Evolutionary conservation across 1,140 invertebrate species (phyloP).

Genomic region (Caenorhabditis elegans): WBcel235 BX284604.4:6332501-6333000

Average conservation of each 20-base stretch:
- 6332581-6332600: not conserved
- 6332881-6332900: conserved; percentile 1
- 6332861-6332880: conserved; percentile 14
- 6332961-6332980: not conserved
- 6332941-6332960: not conserved
- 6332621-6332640: conserved; percentile 22
- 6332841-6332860: not conserved
- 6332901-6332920: conserved; percentile 27
- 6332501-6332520: not conserved
- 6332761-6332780: conserved; percentile 29
- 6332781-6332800: not conserved
- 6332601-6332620: conserved; percentile 18
- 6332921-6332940: conserved; percentile 23
- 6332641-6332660: conserved; percentile 13
- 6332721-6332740: not conserved
- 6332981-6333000: not conserved
- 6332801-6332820: no score
- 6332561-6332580: not conserved
- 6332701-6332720: not conserved
- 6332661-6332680: conserved; percentile 5
- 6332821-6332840: conserved; percentile 26
- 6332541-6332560: not conserved
- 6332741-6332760: conserved; percentile 23
- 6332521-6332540: not conserved
- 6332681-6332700: not conserved